These are phyloP conservation scores for Agrypnus murinus DNA, from an alignment of 2,888 invertebrate species.

Conservation along the genomic window DNA sequence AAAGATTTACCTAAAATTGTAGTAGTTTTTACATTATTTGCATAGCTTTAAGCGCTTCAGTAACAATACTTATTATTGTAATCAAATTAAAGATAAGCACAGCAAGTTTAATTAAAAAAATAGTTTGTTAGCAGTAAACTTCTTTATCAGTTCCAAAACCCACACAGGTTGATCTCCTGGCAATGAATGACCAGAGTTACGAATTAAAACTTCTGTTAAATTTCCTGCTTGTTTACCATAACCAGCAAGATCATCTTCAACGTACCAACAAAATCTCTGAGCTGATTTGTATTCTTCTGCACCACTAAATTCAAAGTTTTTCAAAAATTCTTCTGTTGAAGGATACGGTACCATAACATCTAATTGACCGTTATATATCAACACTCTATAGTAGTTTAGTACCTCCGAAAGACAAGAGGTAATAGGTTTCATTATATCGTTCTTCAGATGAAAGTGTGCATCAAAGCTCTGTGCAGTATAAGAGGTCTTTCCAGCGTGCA, in stretches of 20 bases:
- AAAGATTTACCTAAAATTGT: too few species aligned
- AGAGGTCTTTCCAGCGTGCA: slow-evolving; percentile 88
- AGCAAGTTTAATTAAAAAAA: too few species aligned
- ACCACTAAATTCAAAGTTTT: slow-evolving; percentile 79
- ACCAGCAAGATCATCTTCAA: slow-evolving; percentile 80
- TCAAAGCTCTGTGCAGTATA: slow-evolving; percentile 76
- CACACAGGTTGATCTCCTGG: slow-evolving; percentile 85
- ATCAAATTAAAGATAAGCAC: too few species aligned
- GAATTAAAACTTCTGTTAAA: slow-evolving; percentile 81
- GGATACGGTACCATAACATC: slow-evolving; percentile 93
- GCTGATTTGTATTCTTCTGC: slow-evolving; percentile 78
- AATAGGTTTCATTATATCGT: slow-evolving; percentile 88
- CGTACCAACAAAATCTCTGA: slow-evolving; percentile 79
- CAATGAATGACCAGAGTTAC: slow-evolving; percentile 88
- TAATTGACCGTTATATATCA: slow-evolving; percentile 91
- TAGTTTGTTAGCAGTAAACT: slow-evolving; percentile 69
- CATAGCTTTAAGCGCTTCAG: too few species aligned
- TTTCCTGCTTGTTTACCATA: slow-evolving; percentile 81
- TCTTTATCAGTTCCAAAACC: slow-evolving; percentile 80
- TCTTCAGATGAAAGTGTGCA: slow-evolving; percentile 82
- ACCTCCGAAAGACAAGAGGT: slow-evolving; percentile 82
- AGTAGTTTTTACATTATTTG: too few species aligned
- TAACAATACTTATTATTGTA: too few species aligned
- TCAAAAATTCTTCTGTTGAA: slow-evolving; percentile 83
- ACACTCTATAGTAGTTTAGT: slow-evolving; percentile 78